Conservation (phyloP, 2,888 invertebrate genomes). For the Cheilosia impressa region DNA sequence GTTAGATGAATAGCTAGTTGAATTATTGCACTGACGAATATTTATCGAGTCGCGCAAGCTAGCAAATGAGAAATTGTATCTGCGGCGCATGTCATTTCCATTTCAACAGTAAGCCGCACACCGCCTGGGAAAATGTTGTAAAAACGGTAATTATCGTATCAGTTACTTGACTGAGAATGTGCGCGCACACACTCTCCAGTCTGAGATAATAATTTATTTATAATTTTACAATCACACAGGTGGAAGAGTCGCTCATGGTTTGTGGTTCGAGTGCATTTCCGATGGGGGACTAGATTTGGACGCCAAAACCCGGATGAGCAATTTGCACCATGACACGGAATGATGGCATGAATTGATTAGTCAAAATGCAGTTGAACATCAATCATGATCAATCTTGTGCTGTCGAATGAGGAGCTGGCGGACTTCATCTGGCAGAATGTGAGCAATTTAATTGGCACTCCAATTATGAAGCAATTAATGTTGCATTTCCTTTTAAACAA, state of each 20-base stretch:
- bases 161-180: conserved; percentile 32
- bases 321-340: conserved; percentile 32
- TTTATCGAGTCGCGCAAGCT: conserved; percentile 31
- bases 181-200: conserved; percentile 21
- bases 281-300: conserved; percentile 25
- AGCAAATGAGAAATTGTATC: conserved; percentile 53
- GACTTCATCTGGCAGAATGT: conserved; percentile 13
- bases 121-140: conserved; percentile 50
- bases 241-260: conserved; percentile 27
- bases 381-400: conserved; percentile 32
- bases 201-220: conserved; percentile 63
- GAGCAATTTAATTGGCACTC: conserved; percentile 19
- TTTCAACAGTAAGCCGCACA: background rate
- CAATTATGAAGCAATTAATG: conserved; percentile 35
- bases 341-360: conserved; percentile 6
- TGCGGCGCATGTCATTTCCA: conserved; percentile 42
- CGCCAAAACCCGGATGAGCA: conserved; percentile 37
- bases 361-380: conserved; percentile 24
- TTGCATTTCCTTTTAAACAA: background rate
- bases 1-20: conserved; percentile 49
- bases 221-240: conserved; percentile 48
- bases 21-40: conserved; percentile 60
- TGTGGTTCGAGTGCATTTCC: conserved; percentile 27
- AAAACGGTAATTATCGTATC: conserved; percentile 57
- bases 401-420: conserved; percentile 7